Evolutionary conservation across 2,797 vertebrate genomes (phyloP).

Genomic region (Hafferia zeledoni): DNA sequence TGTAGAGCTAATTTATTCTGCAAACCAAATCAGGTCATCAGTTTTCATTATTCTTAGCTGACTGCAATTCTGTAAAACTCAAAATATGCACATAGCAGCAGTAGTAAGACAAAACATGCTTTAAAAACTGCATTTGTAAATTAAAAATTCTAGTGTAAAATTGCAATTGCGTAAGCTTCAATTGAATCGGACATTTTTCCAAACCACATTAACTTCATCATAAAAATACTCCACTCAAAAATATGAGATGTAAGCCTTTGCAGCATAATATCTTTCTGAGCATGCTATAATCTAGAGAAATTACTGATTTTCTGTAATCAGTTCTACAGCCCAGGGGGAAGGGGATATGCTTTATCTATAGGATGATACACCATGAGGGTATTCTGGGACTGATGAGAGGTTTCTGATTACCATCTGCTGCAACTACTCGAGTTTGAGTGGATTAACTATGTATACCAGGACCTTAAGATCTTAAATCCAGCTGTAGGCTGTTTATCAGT

Average conservation of each 20-base stretch:
- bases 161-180: background rate
- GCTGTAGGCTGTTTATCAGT: constrained; percentile 16
- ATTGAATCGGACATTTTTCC: background rate
- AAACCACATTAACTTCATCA: background rate
- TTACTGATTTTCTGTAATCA: background rate
- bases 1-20: background rate
- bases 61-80: background rate
- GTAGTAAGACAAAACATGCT: background rate
- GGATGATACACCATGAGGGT: background rate
- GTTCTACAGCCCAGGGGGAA: background rate
- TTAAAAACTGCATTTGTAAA: background rate
- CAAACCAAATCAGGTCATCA: background rate
- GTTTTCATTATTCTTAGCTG: background rate
- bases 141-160: background rate
- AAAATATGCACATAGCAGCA: background rate
- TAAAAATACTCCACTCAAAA: background rate
- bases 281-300: background rate
- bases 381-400: constrained; percentile 37
- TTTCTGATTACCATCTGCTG: constrained; percentile 60
- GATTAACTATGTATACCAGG: constrained; percentile 12
- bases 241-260: background rate
- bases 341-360: constrained; percentile 29
- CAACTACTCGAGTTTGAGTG: constrained; percentile 38
- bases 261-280: background rate
- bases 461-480: constrained; percentile 23